Conservation (phyloP, 2,888 invertebrate genomes). For the Glyphotaelius pellucidus region DNA sequence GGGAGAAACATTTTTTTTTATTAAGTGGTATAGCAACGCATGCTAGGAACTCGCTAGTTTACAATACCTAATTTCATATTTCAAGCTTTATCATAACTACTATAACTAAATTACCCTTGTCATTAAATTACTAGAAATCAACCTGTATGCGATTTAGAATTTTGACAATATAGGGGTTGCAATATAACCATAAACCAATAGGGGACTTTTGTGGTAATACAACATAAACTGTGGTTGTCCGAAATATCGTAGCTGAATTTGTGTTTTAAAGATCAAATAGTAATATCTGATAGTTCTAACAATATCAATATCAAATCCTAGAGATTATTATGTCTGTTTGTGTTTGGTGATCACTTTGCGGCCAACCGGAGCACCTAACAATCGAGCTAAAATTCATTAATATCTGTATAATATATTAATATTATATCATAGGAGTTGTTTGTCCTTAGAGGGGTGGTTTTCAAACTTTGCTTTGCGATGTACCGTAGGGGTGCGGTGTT, state of each 20-base stretch:
- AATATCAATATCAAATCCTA: background rate
- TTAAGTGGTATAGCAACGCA: too few species aligned
- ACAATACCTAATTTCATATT: too few species aligned
- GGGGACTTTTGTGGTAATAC: background rate
- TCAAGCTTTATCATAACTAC: too few species aligned
- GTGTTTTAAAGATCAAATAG: background rate
- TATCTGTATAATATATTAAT: background rate
- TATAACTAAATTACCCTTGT: background rate
- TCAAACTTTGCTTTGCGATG: background rate
- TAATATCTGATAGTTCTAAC: background rate
- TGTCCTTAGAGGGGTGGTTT: background rate
- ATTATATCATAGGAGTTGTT: background rate
- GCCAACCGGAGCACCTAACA: background rate
- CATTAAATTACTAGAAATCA: background rate
- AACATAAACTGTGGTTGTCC: background rate
- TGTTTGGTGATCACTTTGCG: constrained; percentile 30
- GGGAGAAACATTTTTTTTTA: too few species aligned
- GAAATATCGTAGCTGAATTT: background rate
- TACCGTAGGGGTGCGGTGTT: too few species aligned
- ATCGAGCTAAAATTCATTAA: constrained; percentile 34
- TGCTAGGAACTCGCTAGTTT: too few species aligned
- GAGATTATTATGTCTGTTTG: background rate
- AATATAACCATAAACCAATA: background rate
- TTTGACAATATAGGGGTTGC: background rate
- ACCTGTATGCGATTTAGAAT: background rate